These are phyloP conservation scores for Bacillus rossius DNA, from an alignment of 1,140 invertebrate genomes.

Conservation along the genomic window DNA sequence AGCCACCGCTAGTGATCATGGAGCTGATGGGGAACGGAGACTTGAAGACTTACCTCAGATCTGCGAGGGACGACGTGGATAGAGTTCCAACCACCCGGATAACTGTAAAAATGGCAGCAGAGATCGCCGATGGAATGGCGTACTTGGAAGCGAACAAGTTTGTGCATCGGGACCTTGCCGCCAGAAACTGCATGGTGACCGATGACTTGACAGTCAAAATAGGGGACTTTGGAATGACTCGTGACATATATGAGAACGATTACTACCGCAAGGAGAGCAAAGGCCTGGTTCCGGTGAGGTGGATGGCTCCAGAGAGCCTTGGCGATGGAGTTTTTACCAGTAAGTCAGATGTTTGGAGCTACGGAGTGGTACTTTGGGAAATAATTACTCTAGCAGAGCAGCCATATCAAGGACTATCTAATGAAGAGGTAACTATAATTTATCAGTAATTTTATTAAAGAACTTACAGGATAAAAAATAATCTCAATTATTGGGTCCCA, in stretches of 20 bases:
- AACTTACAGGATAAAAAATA: too few species aligned
- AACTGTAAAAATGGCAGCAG: conserved; percentile 55
- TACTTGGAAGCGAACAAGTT: conserved; percentile 92
- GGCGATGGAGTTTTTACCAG: conserved; percentile 93
- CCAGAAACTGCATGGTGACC: conserved; percentile 96
- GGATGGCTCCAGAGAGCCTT: conserved; percentile 96
- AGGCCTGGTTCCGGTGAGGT: conserved; percentile 78
- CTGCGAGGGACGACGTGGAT: not conserved
- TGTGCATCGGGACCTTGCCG: conserved; percentile 78
- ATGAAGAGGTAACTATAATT: conserved; percentile 51
- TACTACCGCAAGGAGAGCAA: conserved; percentile 83
- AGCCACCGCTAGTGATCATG: conserved; percentile 95
- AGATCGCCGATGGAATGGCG: conserved; percentile 98
- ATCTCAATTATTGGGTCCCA: too few species aligned
- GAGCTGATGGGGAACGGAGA: conserved; percentile 96
- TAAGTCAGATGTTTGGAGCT: conserved; percentile 94
- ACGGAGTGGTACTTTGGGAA: conserved; percentile 97
- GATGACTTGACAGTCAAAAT: conserved; percentile 91
- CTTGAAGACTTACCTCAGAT: conserved; percentile 83
- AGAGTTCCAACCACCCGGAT: not conserved
- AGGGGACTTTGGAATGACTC: conserved; percentile 92
- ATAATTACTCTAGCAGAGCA: conserved; percentile 96
- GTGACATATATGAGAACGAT: conserved; percentile 96
- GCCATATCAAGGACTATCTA: conserved; percentile 78
- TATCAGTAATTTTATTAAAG: too few species aligned